These are phyloP conservation scores for Notodonta dromedarius DNA, from an alignment of 2,888 invertebrate genomes.

Conservation along the genomic window DNA sequence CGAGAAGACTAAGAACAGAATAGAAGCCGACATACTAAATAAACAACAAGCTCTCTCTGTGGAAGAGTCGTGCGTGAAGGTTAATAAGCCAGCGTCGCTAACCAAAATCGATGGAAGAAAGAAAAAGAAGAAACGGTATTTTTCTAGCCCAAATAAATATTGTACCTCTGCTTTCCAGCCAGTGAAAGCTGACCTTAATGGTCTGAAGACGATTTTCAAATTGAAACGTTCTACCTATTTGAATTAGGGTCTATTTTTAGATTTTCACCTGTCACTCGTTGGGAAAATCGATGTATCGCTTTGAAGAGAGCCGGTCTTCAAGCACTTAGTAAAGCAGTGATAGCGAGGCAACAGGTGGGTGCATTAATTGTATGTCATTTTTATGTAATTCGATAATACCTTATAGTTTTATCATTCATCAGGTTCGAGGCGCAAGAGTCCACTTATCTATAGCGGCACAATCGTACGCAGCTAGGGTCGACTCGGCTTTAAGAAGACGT, in stretches of 20 bases:
- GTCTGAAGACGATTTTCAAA: too few relatives aligned
- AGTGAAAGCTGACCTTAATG: neutral
- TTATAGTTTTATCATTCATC: slow-evolving; percentile 22
- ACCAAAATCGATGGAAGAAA: slow-evolving; percentile 31
- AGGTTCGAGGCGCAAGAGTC: slow-evolving; percentile 87
- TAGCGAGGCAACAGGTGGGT: slow-evolving; percentile 71
- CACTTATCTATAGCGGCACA: slow-evolving; percentile 88
- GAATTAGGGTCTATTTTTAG: slow-evolving; percentile 38
- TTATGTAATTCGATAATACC: neutral
- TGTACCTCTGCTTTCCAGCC: neutral
- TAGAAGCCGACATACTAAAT: slow-evolving; percentile 56
- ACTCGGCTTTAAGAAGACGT: slow-evolving; percentile 89
- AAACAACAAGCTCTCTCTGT: slow-evolving; percentile 62
- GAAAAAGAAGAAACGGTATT: slow-evolving; percentile 57
- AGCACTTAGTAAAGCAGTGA: slow-evolving; percentile 59
- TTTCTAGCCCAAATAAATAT: neutral
- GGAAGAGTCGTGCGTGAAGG: slow-evolving; percentile 58
- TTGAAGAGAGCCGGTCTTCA: slow-evolving; percentile 65
- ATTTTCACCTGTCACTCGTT: slow-evolving; percentile 54
- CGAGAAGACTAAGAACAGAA: slow-evolving; percentile 58
- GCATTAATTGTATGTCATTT: neutral
- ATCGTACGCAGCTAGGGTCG: slow-evolving; percentile 88
- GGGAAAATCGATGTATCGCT: slow-evolving; percentile 64
- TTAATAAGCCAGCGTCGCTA: slow-evolving; percentile 26
- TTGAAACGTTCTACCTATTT: neutral